Evolutionary conservation across 1,140 invertebrate genomes (phyloP).

Genomic region (Pygmarrhopalites habei): DNA sequence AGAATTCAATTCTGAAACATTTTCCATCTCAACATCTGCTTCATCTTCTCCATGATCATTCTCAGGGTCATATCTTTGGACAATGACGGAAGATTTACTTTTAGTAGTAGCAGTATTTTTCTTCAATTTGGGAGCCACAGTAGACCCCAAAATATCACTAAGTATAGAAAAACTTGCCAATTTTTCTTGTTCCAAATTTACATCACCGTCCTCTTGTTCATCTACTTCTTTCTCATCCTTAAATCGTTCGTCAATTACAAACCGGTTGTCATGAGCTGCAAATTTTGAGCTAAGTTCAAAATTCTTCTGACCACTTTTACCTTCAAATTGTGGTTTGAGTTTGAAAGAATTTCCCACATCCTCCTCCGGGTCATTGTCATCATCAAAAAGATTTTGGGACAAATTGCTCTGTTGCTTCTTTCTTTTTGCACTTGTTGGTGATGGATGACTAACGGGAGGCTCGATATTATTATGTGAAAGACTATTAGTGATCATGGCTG

Average conservation of each 20-base stretch:
- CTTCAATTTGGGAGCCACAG: neutral
- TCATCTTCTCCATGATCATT: neutral
- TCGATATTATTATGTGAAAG: neutral
- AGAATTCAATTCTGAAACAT: neutral
- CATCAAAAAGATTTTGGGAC: neutral
- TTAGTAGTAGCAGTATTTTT: neutral
- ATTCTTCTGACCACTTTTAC: neutral
- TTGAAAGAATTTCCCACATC: neutral
- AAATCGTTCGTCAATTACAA: constrained; percentile 22
- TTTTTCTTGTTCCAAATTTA: constrained; percentile 8
- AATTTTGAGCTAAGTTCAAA: constrained; percentile 12
- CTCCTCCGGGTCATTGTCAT: neutral
- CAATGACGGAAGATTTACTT: neutral
- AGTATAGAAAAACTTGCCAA: constrained; percentile 14
- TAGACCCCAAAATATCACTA: constrained; percentile 2
- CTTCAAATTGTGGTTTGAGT: constrained; percentile 7
- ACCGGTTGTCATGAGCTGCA: constrained; percentile 1
- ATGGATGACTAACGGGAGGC: neutral
- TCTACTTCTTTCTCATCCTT: neutral
- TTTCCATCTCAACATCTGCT: neutral
- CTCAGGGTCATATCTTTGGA: constrained; percentile 22
- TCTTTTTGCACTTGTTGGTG: neutral
- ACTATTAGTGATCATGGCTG: neutral
- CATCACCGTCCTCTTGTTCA: neutral
- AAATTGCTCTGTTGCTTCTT: neutral